A percentile compares a stretch with the other conserved stretches of the same genome.
phyloP scores from a whole-genome alignment of 2,797 vertebrate genomes.

The Chelmon rostratus region DNA sequence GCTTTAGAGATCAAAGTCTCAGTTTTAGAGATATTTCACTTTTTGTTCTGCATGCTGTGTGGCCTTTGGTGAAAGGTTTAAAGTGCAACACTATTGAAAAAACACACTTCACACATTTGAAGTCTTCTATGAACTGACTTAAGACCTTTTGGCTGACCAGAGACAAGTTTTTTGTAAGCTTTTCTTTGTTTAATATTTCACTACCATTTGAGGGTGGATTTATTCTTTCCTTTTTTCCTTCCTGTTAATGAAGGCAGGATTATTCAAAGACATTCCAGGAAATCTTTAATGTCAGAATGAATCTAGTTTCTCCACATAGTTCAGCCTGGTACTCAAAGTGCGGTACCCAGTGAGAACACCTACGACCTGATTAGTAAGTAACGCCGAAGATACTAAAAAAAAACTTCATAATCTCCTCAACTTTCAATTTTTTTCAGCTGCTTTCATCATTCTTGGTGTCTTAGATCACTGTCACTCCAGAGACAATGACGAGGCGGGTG shows the following conservation, averaged over 20 bases:
- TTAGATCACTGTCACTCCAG: constrained; percentile 64
- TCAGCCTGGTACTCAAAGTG: constrained; percentile 43
- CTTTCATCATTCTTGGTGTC: constrained; percentile 49
- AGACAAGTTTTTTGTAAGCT: constrained; percentile 46
- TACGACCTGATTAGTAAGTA: constrained; percentile 10
- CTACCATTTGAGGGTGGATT: constrained; percentile 6
- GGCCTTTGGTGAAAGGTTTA: constrained; percentile 66
- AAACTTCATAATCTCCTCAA: constrained; percentile 14
- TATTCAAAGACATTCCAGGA: constrained; percentile 60
- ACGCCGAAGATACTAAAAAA: constrained; percentile 21
- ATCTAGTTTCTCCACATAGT: constrained; percentile 37
- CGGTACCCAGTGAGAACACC: background rate
- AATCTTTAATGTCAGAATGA: constrained; percentile 50
- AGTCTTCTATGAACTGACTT: constrained; percentile 55
- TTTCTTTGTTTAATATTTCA: constrained; percentile 66
- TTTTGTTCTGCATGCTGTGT: constrained; percentile 71
- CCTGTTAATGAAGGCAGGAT: constrained; percentile 45
- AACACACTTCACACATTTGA: constrained; percentile 62
- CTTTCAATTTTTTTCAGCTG: constrained; percentile 35
- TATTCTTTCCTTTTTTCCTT: constrained; percentile 8
- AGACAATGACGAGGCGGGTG: constrained; percentile 55
- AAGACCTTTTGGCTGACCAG: constrained; percentile 73
- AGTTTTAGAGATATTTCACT: constrained; percentile 63
- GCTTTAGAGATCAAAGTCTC: constrained; percentile 64
- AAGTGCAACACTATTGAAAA: constrained; percentile 64